phyloP scores from a whole-genome alignment of 2,797 vertebrate species.

The Spondyliosoma cantharus region DNA sequence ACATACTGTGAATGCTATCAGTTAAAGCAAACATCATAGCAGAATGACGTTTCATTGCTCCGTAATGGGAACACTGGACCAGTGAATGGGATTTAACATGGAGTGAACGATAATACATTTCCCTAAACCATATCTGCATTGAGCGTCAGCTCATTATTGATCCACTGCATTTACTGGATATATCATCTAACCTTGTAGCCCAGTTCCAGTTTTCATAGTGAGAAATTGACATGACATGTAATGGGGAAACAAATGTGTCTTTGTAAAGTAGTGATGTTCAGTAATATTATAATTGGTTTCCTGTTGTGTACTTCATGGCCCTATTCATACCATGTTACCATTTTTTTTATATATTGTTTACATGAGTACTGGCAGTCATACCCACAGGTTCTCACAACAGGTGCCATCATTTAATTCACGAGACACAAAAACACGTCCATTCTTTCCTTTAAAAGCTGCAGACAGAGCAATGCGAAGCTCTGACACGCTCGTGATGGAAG shows the following conservation, averaged over 20 bases:
- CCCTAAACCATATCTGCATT: constrained; percentile 41
- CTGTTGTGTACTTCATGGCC: no score
- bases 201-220: constrained; percentile 36
- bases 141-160: constrained; percentile 42
- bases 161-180: constrained; percentile 31
- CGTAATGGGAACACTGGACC: constrained; percentile 31
- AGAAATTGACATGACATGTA: constrained; percentile 19
- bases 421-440: background rate
- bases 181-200: background rate
- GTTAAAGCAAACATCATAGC: constrained; percentile 28
- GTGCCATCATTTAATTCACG: background rate
- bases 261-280: background rate
- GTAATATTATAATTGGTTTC: no score
- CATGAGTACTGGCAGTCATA: background rate
- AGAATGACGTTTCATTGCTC: constrained; percentile 19
- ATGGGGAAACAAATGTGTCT: background rate
- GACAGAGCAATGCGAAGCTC: background rate
- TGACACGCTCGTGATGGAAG: constrained; percentile 4
- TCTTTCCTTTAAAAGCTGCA: constrained; percentile 5
- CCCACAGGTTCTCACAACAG: background rate
- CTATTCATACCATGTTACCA: no score
- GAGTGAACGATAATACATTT: constrained; percentile 42
- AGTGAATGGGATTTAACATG: constrained; percentile 36
- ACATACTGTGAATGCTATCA: constrained; percentile 10
- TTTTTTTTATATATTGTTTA: background rate